Evolutionary conservation across 2,113 vertebrate genomes (phyloP), one percentile per base, ranked within the genome.

Genomic region (Archilochus colubris): DNA sequence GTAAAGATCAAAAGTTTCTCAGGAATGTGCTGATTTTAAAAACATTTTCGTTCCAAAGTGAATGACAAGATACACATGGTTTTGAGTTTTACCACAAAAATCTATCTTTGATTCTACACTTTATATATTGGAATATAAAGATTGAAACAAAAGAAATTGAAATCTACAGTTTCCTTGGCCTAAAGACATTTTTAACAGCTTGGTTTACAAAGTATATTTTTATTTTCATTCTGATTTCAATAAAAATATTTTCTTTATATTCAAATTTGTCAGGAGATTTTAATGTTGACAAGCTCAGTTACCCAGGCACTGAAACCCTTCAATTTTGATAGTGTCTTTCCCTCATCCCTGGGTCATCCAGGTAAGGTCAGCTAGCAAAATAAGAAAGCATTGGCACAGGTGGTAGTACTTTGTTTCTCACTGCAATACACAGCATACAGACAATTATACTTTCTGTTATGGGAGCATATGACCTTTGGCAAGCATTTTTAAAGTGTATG

Each of bases 1-100:
- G 21, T 83, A 79, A 88, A 82, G 86, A 93, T 93, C 92, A 94
- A 91, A 96, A 63, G 79, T 88, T 94, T 90, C 79, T 62, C 43
- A 80, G 61, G 63, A 90, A 93, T 61, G 70, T 79, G 27, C 3
- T 72, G 66, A 85, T 85, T 94, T 87, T 57, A 82, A 89, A 92
- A 95, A 82, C 6, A 27, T 89, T 93, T 89, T 82, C 4, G 69
- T 85, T 82, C 70, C 24, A n/a, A 68, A 82, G 10, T 17, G 54
- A 85, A 44, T 78, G 87, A 91, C 86, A 96, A 89, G 89, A 92
- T 89, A 84, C 53, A 89, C 38, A 23, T 59, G 48, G 23, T 64
- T 94, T 95, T 86, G 61, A 63, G 33, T 82, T 92, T 72, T 74
- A 19, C 44, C 24, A 33, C 14, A 51, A 84, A 78, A 92, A 33